phyloP scores from a whole-genome alignment of 2,888 invertebrate genomes.

The Adelphocoris suturalis region DNA sequence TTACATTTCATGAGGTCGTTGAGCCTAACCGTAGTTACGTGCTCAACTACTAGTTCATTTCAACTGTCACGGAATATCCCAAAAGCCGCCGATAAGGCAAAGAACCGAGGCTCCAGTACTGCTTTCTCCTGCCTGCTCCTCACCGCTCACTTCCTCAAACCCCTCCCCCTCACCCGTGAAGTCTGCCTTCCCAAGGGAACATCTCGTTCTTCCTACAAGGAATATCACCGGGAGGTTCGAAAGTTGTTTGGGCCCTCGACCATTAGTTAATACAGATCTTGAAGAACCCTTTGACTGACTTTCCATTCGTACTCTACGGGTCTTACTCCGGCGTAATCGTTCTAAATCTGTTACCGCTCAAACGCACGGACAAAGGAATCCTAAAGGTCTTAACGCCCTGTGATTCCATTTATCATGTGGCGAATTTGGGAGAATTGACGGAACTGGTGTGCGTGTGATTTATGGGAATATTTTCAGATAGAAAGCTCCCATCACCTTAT shows the following conservation, averaged over 20 bases:
- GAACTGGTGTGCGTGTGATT: background rate
- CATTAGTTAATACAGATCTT: constrained; percentile 44
- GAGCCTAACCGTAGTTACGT: background rate
- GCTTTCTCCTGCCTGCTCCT: constrained; percentile 16
- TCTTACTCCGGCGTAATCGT: constrained; percentile 15
- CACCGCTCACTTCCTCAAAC: constrained; percentile 36
- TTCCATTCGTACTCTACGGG: constrained; percentile 26
- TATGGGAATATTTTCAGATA: background rate
- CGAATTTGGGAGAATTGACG: background rate
- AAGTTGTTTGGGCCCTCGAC: constrained; percentile 38
- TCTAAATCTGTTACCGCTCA: background rate
- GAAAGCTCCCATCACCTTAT: background rate
- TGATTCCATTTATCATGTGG: constrained; percentile 4
- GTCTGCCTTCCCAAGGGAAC: constrained; percentile 26
- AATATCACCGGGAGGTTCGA: constrained; percentile 41
- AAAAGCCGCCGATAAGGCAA: constrained; percentile 39
- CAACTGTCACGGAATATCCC: constrained; percentile 31
- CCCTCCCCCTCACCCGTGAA: background rate
- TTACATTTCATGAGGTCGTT: background rate
- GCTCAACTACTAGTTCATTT: background rate
- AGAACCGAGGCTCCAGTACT: constrained; percentile 27
- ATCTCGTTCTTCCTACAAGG: constrained; percentile 46
- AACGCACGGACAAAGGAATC: constrained; percentile 9
- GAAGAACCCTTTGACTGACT: constrained; percentile 42
- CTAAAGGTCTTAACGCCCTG: background rate